Base-by-base conservation (phyloP, 1,140 invertebrate genomes). In the Drosophila suzukii region DNA sequence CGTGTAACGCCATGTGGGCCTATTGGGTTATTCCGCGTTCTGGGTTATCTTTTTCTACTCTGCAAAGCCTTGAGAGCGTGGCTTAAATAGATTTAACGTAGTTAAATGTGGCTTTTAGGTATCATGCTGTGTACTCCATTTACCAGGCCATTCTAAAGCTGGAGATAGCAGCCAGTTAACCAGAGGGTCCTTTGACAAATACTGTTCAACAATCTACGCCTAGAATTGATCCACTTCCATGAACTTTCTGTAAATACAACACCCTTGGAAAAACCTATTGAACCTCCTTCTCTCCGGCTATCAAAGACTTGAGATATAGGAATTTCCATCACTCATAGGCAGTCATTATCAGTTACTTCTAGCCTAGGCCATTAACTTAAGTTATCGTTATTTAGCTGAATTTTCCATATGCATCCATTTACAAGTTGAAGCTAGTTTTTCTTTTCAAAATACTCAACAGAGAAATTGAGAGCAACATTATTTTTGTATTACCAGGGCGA, bases 1-100 rank as follows among this genome's bases (percentile, higher is more conserved):
- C 61, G 65, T 67, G 44, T 61, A 46, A 60, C 44, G 44, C 58
- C 43, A 49, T 32, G 58, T 30, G 36, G 46, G 32, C 62, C 43
- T 39, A 58, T 60, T 61, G 34, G 38, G 17, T 44, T 59, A 47
- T 60, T 75, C 46, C 44, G 72, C 60, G 65, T 63, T 53, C 58
- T 44, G 74, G 78, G 47, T 38, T 44, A n/a, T 75, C 30, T 70
- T 72, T 53, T 78, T 63, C 54, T 72, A 65, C 53, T 78, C 72
- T 76, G 67, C 59, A 71, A 50, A 73, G 81, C 76, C 81, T 83
- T 83, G 60, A 61, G 70, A 82, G 70, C 79, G 63, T 72, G 79
- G 81, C 81, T 82, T 83, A 78, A 75, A 80, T 82, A 78, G 79
- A 79, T 81, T 82, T 78, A 83, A 83, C 75, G 75, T 83, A 83